These are phyloP conservation scores for Heliocidaris tuberculata DNA, from an alignment of 35 echinoderm and acorn worm species.

Conservation along the genomic window DNA sequence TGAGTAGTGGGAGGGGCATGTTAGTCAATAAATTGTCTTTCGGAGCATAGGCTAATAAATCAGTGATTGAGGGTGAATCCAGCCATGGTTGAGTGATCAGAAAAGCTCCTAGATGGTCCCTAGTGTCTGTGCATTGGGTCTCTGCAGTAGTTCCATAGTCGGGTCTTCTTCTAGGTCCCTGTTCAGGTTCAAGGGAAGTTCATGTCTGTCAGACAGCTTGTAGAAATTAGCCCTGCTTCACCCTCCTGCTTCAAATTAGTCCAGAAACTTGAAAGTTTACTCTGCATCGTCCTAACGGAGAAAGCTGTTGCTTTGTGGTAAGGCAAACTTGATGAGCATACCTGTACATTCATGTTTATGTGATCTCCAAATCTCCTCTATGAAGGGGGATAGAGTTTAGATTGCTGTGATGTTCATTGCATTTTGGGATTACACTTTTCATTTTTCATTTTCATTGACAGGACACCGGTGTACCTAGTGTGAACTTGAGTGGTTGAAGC, in stretches of 20 bases:
- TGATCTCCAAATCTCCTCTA: no score
- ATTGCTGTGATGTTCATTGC: neutral
- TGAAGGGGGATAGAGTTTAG: neutral
- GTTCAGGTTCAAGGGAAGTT: neutral
- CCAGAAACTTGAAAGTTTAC: neutral
- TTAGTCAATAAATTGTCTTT: neutral
- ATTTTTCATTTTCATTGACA: neutral
- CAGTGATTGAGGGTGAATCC: neutral
- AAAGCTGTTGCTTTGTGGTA: neutral
- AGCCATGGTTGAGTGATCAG: neutral
- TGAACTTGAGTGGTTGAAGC: neutral
- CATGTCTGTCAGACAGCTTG: neutral
- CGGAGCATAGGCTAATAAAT: neutral
- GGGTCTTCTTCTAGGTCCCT: neutral
- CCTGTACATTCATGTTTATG: neutral
- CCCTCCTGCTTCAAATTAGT: neutral
- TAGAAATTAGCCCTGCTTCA: neutral
- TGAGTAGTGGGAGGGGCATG: neutral
- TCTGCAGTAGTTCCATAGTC: no score
- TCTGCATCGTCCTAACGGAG: neutral
- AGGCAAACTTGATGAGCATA: neutral
- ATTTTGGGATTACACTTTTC: neutral
- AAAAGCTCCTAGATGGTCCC: neutral
- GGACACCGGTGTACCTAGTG: neutral
- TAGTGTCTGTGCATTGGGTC: neutral